These are phyloP conservation scores for Antheraea yamamai DNA, from an alignment of 2,888 invertebrate species.

Conservation along the genomic window DNA sequence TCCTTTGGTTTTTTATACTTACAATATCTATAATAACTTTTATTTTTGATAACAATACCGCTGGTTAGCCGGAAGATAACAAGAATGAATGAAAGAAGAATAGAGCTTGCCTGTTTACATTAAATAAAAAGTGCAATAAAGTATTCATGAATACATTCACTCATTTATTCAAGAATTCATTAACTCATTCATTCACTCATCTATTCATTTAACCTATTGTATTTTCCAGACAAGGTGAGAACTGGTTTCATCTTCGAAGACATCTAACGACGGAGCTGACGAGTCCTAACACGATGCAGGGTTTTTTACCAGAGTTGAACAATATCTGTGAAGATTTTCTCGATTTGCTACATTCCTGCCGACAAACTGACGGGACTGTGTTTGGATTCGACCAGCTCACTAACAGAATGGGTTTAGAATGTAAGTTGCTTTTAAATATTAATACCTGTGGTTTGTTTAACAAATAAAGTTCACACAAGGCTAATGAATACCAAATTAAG, in stretches of 20 bases:
- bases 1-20: too few species aligned
- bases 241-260: constrained; percentile 88
- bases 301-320: constrained; percentile 88
- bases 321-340: constrained; percentile 90
- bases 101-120: too few species aligned
- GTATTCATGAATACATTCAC: too few species aligned
- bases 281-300: constrained; percentile 88
- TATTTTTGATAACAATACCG: too few species aligned
- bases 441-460: neutral
- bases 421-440: constrained; percentile 68
- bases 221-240: constrained; percentile 86
- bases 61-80: too few species aligned
- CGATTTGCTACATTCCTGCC: constrained; percentile 82
- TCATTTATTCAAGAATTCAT: too few species aligned
- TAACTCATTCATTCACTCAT: too few species aligned
- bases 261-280: constrained; percentile 89
- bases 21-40: too few species aligned
- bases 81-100: too few species aligned
- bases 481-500: neutral
- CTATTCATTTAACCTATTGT: neutral
- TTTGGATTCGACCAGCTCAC: constrained; percentile 87
- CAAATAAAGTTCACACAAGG: too few species aligned
- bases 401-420: constrained; percentile 90
- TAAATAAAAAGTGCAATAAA: too few species aligned
- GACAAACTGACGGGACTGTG: constrained; percentile 77